These are phyloP conservation scores for Isaurus tuberculatus DNA, from an alignment of 92 coral and sea anemone species.

Conservation along the genomic window DNA sequence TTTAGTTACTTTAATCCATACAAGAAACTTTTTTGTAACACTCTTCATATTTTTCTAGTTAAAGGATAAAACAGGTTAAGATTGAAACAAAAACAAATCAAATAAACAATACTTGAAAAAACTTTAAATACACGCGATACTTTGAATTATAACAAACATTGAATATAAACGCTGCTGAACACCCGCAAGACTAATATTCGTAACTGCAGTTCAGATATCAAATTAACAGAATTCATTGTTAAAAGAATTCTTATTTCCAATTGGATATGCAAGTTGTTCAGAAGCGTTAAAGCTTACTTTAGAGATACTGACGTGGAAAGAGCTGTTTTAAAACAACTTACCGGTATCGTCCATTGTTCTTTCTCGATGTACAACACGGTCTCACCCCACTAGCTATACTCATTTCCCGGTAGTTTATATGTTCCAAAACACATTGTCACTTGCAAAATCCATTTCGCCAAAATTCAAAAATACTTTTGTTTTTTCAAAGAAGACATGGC, in stretches of 20 bases:
- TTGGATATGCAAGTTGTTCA: background rate
- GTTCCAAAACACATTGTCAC: background rate
- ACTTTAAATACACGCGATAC: background rate
- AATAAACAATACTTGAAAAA: background rate
- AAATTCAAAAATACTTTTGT: no score
- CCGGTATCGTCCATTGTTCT: slow-evolving; percentile 9
- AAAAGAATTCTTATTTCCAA: background rate
- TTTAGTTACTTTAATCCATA: background rate
- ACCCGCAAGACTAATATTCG: background rate
- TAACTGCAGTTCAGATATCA: background rate
- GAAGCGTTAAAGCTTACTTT: background rate
- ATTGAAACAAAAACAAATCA: background rate
- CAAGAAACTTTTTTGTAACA: background rate
- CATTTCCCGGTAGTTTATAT: background rate
- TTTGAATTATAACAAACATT: background rate
- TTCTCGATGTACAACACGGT: background rate
- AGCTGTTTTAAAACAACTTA: background rate
- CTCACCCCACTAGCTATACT: background rate
- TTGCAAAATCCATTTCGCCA: background rate
- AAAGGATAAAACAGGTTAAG: background rate
- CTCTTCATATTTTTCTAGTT: background rate
- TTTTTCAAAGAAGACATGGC: background rate
- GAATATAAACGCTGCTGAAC: background rate
- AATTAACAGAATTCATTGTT: no score
- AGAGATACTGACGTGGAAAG: background rate